Conservation (phyloP, 2,113 vertebrate genomes). For the Hypocryptadius cinnamomeus region DNA sequence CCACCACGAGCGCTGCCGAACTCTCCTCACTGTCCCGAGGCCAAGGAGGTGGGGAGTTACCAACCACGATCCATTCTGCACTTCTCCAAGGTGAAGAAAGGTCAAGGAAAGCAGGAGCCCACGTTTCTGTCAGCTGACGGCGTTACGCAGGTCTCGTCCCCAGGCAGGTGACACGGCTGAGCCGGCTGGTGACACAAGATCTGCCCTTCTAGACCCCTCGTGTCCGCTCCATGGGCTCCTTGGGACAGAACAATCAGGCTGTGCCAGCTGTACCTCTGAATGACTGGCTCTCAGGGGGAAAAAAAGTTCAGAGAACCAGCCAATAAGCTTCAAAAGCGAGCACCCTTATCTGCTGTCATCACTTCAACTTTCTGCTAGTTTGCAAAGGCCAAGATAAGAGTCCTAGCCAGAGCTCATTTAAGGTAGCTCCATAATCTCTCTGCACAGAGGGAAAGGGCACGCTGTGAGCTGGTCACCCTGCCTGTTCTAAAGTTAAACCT, state of each 20-base stretch:
- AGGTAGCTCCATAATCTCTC: conserved; percentile 46
- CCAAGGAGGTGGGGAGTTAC: neutral
- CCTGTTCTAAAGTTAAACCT: neutral
- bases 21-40: conserved; percentile 15
- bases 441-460: neutral
- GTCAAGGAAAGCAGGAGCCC: neutral
- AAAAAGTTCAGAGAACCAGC: conserved; percentile 20
- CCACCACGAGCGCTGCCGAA: neutral
- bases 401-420: conserved; percentile 49
- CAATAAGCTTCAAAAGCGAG: conserved; percentile 58
- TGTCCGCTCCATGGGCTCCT: neutral
- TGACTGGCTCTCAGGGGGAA: neutral
- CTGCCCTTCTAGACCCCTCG: neutral
- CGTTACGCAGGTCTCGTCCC: neutral
- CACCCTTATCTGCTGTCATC: conserved; percentile 69
- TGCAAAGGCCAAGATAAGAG: conserved; percentile 62
- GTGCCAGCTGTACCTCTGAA: conserved; percentile 6
- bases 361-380: conserved; percentile 66
- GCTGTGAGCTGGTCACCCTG: neutral
- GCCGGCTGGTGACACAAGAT: too few species aligned
- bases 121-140: neutral
- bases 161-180: neutral
- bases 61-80: neutral
- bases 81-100: conserved; percentile 43
- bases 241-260: neutral